Base-by-base conservation (phyloP, 2,113 vertebrate genomes). In the Rhipidura dahli region DNA sequence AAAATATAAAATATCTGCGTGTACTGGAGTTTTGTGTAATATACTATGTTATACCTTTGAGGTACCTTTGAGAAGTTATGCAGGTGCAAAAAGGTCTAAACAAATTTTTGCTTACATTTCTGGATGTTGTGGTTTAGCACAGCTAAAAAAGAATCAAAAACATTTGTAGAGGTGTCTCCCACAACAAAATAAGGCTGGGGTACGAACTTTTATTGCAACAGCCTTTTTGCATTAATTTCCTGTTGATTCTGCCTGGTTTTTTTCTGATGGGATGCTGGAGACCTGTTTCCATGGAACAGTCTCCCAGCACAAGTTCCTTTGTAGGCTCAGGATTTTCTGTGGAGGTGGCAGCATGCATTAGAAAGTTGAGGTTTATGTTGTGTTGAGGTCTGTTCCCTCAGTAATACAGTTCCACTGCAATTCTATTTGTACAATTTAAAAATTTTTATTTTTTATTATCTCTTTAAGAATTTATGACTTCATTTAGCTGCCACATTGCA, bases 1-100 rank as follows among this genome's bases (percentile, higher is more conserved):
- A 64, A 59, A 57, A 51, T 54, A 9, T 44, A 26, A n/a, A 54
- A 47, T 0, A 2, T 66, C 6, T 75, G 9, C 2, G 0, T 33
- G 3, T 47, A 13, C 5, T 59, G 10, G 5, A 8, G 1, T 77
- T 70, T 39, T 53, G 15, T 28, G 9, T 51, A 8, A 28, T 24
- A 7, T 30, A 40, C 37, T 69, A 4, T 57, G 20, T n/a, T n/a
- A 15, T 6, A 56, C 20, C 20, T 56, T 54, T 31, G 30, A 54
- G 30, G 4, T 83, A 59, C 11, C 13, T 81, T 81, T 51, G 83
- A 56, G 33, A 45, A 86, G 30, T 77, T 76, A 13, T 0, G 5
- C 53, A 76, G 85, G n/a, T 59, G 19, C 33, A n/a, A 20, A 22
- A 33, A 65, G 33, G 9, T 64, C 47, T 47, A 21, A 56, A 75